These are phyloP conservation scores for Bryconaethiops microstoma DNA, from an alignment of 2,797 vertebrate species.

Conservation along the genomic window DNA sequence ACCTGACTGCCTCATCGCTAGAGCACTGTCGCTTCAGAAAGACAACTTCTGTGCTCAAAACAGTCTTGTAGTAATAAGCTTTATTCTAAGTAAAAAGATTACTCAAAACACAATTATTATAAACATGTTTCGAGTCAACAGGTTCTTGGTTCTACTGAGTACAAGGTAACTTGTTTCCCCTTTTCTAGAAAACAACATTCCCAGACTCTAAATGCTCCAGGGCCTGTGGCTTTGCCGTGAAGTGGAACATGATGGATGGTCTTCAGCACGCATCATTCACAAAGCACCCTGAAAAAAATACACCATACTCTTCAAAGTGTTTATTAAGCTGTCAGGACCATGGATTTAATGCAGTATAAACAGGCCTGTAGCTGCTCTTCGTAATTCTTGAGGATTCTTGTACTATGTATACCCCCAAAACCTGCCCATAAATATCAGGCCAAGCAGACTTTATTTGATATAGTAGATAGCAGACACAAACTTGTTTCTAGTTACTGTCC, in stretches of 20 bases:
- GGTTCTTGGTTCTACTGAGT: not conserved
- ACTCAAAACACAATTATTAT: not conserved
- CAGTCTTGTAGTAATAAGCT: no score
- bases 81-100: no score
- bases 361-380: not conserved
- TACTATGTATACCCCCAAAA: not conserved
- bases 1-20: not conserved
- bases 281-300: not conserved
- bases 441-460: not conserved
- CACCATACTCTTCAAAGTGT: not conserved
- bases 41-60: no score
- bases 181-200: not conserved
- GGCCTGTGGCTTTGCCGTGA: not conserved
- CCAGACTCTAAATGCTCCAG: not conserved
- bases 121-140: not conserved
- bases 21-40: not conserved
- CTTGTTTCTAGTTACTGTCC: no score
- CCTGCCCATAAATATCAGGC: not conserved
- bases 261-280: not conserved
- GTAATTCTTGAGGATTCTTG: not conserved
- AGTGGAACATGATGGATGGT: not conserved
- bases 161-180: no score
- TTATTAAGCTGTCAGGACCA: conserved; percentile 14
- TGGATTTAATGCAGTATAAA: not conserved
- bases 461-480: no score